Percentiles rank a stretch among this genome's conserved stretches.
Evolutionary conservation across 2,113 vertebrate genomes (phyloP).

Genomic region (Poicephalus gulielmi): DNA sequence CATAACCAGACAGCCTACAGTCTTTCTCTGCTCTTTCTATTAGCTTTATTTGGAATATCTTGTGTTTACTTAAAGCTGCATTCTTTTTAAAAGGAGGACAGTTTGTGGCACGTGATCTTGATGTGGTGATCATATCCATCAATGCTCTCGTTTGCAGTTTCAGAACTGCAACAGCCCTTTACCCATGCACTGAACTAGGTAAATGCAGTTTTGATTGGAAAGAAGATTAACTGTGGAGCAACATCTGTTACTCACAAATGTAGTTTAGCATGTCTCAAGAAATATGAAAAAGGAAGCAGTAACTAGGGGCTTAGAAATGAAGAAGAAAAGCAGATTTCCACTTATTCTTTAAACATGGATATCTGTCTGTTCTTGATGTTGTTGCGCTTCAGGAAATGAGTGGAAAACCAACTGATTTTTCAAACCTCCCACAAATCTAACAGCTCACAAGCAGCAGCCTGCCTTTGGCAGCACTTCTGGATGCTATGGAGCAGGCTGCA

Average conservation of each 20-base stretch:
- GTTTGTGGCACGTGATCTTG: background rate
- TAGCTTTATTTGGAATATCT: background rate
- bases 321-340: background rate
- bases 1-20: background rate
- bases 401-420: background rate
- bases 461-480: background rate
- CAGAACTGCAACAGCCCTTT: background rate
- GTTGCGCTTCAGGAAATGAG: background rate
- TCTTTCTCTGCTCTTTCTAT: background rate
- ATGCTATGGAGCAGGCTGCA: background rate
- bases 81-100: background rate
- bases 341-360: background rate
- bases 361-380: background rate
- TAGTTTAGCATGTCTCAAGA: background rate
- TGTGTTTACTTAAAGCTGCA: background rate
- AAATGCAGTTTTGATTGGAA: background rate
- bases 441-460: background rate
- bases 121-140: fast-evolving
- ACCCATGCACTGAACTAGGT: background rate
- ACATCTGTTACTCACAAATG: fast-evolving
- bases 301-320: background rate
- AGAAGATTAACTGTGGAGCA: background rate
- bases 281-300: background rate
- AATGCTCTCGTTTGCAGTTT: background rate
- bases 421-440: background rate